phyloP scores from a whole-genome alignment of 2,113 vertebrate genomes.

The Triplophysa tibetana region DNA sequence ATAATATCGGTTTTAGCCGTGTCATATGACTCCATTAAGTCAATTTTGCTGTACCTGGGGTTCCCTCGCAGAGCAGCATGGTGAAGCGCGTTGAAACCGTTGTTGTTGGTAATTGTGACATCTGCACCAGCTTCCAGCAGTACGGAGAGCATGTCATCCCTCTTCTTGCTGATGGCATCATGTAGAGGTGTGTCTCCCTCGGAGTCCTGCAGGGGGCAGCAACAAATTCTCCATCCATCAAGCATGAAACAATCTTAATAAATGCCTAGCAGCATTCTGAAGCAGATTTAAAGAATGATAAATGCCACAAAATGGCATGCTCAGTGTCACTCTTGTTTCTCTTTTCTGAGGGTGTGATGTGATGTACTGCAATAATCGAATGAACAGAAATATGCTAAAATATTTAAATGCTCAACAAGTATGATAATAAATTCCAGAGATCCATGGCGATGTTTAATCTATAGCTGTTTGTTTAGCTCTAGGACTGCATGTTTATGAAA shows the following conservation, averaged over 20 bases:
- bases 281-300: not conserved
- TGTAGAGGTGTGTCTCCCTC: slow-evolving; percentile 97
- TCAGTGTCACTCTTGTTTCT: not conserved
- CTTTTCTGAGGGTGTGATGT: not conserved
- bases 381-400: not conserved
- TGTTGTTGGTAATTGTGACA: slow-evolving; percentile 99
- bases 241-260: not conserved
- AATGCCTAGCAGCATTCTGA: not conserved
- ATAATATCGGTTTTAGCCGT: no score
- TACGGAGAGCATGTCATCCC: slow-evolving; percentile 97
- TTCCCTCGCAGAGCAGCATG: slow-evolving; percentile 96
- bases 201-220: slow-evolving; percentile 81
- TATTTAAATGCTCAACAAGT: not conserved
- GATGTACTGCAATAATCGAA: not conserved
- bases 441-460: not conserved
- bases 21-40: no score
- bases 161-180: slow-evolving; percentile 98
- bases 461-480: not conserved
- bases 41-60: slow-evolving; percentile 81
- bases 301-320: not conserved
- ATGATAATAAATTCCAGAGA: not conserved
- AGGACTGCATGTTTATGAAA: not conserved
- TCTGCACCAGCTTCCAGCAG: slow-evolving; percentile 94
- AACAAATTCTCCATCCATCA: not conserved
- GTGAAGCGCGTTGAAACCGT: slow-evolving; percentile 97